Evolutionary conservation across 1,140 invertebrate species (phyloP).

Genomic region (Drosophila miranda): DNA sequence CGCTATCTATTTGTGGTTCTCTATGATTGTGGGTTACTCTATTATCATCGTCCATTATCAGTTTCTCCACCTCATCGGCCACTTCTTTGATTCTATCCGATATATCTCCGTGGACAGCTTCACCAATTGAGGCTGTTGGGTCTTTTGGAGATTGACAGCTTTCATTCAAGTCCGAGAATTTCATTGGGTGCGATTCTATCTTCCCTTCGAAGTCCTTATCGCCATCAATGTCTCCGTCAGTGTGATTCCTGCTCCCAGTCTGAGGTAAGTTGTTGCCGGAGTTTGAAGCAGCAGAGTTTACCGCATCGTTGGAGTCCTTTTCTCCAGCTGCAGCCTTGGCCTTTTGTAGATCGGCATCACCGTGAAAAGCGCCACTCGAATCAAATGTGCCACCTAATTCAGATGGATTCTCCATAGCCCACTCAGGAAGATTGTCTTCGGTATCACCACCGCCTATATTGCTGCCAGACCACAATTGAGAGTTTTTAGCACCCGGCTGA

Average conservation of each 20-base stretch:
- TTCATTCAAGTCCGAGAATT: background rate
- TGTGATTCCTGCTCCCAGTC: background rate
- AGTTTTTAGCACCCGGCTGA: slow-evolving; percentile 22
- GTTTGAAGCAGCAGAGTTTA: background rate
- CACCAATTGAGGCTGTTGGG: slow-evolving; percentile 2
- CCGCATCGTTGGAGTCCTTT: slow-evolving; percentile 3
- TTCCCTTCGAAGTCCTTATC: background rate
- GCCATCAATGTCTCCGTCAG: background rate
- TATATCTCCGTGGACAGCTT: slow-evolving; percentile 50
- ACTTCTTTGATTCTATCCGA: slow-evolving; percentile 87
- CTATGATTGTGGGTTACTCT: slow-evolving; percentile 14
- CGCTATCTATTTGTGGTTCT: slow-evolving; percentile 5
- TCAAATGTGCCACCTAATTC: slow-evolving; percentile 94
- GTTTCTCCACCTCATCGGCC: slow-evolving; percentile 88
- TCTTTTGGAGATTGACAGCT: slow-evolving; percentile 11
- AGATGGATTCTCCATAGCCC: slow-evolving; percentile 89
- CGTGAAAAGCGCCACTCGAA: slow-evolving; percentile 91
- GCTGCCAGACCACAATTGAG: slow-evolving; percentile 37
- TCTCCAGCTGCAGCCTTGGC: background rate
- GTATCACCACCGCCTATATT: slow-evolving; percentile 54
- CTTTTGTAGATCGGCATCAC: slow-evolving; percentile 55
- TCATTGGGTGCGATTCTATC: background rate
- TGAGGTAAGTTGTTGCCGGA: background rate
- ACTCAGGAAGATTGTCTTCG: slow-evolving; percentile 88
- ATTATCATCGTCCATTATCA: slow-evolving; percentile 87